phyloP scores from a whole-genome alignment of 1,140 invertebrate species.

The Paralvinella palmiformis region DNA sequence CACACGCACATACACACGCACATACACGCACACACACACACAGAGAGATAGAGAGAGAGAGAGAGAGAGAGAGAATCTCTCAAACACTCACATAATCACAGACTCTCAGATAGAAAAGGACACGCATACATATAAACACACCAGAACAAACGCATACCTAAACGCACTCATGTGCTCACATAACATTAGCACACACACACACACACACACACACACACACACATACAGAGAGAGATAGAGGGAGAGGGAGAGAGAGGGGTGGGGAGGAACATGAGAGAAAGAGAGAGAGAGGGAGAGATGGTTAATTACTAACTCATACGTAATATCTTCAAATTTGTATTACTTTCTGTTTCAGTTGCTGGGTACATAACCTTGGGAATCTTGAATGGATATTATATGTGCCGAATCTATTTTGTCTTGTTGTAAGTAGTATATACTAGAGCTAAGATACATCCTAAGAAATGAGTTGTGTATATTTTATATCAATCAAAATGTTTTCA shows the following conservation, averaged over 20 bases:
- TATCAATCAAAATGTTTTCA: slow-evolving; percentile 3
- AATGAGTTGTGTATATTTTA: too few relatives aligned
- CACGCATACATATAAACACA: background rate
- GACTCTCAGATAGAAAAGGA: too few relatives aligned
- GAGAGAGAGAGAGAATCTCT: slow-evolving; percentile 3
- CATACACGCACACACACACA: background rate
- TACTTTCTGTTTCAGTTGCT: slow-evolving; percentile 38
- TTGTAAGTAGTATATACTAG: too few relatives aligned
- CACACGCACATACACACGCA: background rate
- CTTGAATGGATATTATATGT: slow-evolving; percentile 50
- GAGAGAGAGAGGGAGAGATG: background rate
- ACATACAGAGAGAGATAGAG: background rate
- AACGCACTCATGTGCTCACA: too few relatives aligned
- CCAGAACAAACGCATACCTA: too few relatives aligned
- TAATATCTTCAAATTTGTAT: background rate
- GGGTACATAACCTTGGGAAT: slow-evolving; percentile 42
- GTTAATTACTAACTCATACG: background rate
- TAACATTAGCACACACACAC: background rate
- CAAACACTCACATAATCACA: background rate
- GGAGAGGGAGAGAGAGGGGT: background rate
- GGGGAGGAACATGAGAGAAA: background rate
- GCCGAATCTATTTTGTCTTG: slow-evolving; percentile 47
- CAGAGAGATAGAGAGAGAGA: background rate
- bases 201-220: background rate
- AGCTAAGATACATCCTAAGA: too few relatives aligned